Conservation (phyloP, 1,140 invertebrate species). For the Atta cephalotes region DNA sequence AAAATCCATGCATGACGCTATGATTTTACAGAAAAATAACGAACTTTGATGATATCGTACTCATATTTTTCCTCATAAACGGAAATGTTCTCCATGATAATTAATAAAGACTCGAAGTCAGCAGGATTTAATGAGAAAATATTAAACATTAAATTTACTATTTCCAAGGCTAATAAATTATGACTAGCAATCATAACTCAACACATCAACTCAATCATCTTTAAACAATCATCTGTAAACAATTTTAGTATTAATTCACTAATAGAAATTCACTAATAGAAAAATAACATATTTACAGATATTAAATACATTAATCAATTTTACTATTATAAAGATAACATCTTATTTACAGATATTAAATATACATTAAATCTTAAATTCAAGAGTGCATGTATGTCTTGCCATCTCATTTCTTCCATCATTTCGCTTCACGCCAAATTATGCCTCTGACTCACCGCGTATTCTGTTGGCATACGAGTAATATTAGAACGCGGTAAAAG, state of each 20-base stretch:
- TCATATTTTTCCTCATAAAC: neutral
- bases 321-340: neutral
- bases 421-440: constrained; percentile 59
- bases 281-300: neutral
- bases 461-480: constrained; percentile 69
- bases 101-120: neutral
- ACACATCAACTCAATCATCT: neutral
- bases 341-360: neutral
- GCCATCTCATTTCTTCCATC: constrained; percentile 47
- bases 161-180: neutral
- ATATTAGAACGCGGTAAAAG: constrained; percentile 77
- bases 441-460: constrained; percentile 73
- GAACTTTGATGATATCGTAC: neutral
- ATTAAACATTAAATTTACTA: neutral
- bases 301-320: constrained; percentile 15
- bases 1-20: neutral
- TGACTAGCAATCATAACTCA: too few species aligned
- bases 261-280: neutral
- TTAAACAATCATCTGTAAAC: neutral
- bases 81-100: neutral
- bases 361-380: constrained; percentile 12
- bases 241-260: constrained; percentile 2
- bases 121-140: neutral
- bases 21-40: neutral
- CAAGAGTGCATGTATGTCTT: neutral